These are phyloP conservation scores for Beroe forskalii DNA, from an alignment of 37 sponge, comb jelly and placozoan genomes.

Conservation along the genomic window DNA sequence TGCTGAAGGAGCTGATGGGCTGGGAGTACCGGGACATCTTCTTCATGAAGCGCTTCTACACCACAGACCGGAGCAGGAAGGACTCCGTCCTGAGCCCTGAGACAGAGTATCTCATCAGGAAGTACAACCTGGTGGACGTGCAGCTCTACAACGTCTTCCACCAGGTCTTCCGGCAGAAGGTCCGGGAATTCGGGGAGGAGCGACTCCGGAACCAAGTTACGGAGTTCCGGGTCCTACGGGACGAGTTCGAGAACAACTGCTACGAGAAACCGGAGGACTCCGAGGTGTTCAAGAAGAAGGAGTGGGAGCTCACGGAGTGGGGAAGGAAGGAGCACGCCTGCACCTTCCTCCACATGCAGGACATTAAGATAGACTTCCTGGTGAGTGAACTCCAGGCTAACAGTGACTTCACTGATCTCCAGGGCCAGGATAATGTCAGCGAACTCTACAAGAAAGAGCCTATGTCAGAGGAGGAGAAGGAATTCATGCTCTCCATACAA, in stretches of 20 bases:
- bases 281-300: background rate
- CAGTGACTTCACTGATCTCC: background rate
- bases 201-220: background rate
- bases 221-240: background rate
- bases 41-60: conserved; percentile 34
- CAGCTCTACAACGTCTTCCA: background rate
- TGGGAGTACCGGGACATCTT: conserved; percentile 33
- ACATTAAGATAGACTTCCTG: background rate
- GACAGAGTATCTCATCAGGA: background rate
- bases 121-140: conserved; percentile 18
- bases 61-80: conserved; percentile 13
- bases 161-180: background rate
- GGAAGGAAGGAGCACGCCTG: background rate
- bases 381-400: conserved; percentile 24
- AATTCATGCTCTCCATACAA: background rate
- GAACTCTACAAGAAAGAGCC: background rate
- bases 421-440: background rate
- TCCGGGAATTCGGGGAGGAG: conserved; percentile 7
- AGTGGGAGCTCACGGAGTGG: background rate
- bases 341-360: conserved; percentile 12
- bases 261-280: background rate
- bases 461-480: background rate
- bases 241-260: conserved; percentile 9
- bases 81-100: background rate
- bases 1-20: conserved; percentile 27